Conservation (phyloP, 2,113 vertebrate species). For the Redunca redunca region DNA sequence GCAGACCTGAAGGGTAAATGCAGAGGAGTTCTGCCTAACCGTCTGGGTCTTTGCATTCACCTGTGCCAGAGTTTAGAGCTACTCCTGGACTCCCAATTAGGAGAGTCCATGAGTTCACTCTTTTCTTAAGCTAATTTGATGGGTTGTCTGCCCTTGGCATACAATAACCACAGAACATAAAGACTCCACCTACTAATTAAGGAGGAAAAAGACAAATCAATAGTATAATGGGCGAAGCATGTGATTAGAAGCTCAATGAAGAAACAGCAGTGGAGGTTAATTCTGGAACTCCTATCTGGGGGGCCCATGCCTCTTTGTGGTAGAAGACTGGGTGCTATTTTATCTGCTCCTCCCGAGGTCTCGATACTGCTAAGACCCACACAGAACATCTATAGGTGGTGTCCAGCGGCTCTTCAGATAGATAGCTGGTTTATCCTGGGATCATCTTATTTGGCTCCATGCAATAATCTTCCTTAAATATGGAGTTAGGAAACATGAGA, state of each 20-base stretch:
- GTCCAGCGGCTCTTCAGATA: too few species aligned
- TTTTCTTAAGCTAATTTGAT: background rate
- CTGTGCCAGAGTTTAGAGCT: background rate
- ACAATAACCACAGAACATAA: background rate
- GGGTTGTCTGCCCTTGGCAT: background rate
- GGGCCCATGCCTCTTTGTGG: background rate
- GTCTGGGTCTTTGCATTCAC: background rate
- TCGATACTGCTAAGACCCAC: background rate
- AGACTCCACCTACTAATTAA: background rate
- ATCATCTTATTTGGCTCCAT: background rate
- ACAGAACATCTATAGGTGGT: accelerated
- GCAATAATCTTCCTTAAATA: background rate
- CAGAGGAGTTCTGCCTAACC: background rate
- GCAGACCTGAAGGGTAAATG: background rate
- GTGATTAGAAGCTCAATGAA: background rate
- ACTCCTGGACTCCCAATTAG: background rate
- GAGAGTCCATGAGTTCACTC: background rate
- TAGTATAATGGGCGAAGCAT: background rate
- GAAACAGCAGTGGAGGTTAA: background rate
- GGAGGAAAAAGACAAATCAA: background rate
- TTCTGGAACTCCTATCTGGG: background rate
- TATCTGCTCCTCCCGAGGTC: background rate
- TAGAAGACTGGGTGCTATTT: background rate
- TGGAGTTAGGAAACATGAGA: background rate
- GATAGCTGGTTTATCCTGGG: background rate